Evolutionary conservation across 1,140 invertebrate genomes (phyloP).

Genomic region (Coenobita brevimanus): DNA sequence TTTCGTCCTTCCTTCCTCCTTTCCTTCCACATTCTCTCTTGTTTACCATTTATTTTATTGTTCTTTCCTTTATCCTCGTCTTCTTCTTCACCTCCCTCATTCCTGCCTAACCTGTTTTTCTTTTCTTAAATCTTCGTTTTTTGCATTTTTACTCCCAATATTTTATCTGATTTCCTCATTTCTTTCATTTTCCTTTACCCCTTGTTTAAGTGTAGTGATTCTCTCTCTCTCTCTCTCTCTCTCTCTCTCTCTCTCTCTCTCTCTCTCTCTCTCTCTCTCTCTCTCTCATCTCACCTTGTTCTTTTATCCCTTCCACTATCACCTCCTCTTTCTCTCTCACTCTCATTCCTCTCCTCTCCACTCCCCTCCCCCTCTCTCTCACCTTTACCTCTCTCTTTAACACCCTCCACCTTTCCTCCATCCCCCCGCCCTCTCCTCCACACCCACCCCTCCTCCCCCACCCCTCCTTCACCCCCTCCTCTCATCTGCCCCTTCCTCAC

Average conservation of each 20-base stretch:
- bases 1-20: background rate
- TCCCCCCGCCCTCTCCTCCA: background rate
- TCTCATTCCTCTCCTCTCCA: background rate
- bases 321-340: background rate
- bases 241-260: conserved; percentile 5
- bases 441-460: background rate
- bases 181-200: background rate
- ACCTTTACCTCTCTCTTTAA: background rate
- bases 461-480: background rate
- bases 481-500: background rate
- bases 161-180: background rate
- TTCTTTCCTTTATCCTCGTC: background rate
- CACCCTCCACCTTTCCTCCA: background rate
- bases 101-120: background rate
- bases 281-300: background rate
- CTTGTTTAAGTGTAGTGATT: background rate
- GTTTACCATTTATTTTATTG: background rate
- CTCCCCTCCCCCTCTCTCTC: background rate
- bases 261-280: too few species aligned
- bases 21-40: background rate
- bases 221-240: conserved; percentile 18
- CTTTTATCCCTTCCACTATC: background rate
- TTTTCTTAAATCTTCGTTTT: background rate
- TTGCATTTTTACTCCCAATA: background rate
- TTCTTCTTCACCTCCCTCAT: background rate